Evolutionary conservation across 2,113 vertebrate genomes (phyloP).

Genomic region (Felis chaus): DNA sequence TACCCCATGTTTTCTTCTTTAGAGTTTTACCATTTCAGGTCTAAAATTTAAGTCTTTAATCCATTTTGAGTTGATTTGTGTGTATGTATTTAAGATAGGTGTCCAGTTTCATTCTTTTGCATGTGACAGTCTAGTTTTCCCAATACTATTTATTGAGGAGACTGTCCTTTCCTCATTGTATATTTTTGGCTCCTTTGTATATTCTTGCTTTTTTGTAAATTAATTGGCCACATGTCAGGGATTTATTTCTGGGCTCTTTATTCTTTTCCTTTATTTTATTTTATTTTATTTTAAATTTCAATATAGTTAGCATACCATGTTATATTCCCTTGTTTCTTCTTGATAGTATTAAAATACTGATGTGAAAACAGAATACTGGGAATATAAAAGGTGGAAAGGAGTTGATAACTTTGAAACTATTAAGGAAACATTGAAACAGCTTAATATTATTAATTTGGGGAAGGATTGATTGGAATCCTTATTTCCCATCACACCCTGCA

Average conservation of each 20-base stretch:
- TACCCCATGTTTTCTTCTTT: not conserved
- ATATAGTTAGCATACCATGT: not conserved
- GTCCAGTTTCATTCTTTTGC: not conserved
- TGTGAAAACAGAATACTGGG: not conserved
- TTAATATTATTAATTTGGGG: constrained; percentile 26
- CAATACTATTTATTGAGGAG: not conserved
- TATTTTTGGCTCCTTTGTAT: not conserved
- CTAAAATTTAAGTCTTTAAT: not conserved
- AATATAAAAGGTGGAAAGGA: not conserved
- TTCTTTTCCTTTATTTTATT: not conserved
- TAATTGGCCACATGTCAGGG: not conserved
- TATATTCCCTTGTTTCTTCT: not conserved
- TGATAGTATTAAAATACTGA: not conserved
- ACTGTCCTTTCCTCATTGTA: not conserved
- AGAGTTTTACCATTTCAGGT: not conserved
- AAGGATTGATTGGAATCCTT: not conserved
- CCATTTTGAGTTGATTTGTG: not conserved
- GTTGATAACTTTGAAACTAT: not conserved
- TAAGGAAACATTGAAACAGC: not conserved
- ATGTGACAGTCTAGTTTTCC: not conserved
- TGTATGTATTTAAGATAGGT: not conserved
- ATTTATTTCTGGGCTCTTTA: not conserved
- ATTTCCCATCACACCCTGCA: not conserved
- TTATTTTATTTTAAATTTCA: not conserved
- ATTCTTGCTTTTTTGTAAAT: not conserved